These are phyloP conservation scores for Psephotus haematonotus DNA, from an alignment of 2,113 vertebrate genomes.

Conservation along the genomic window DNA sequence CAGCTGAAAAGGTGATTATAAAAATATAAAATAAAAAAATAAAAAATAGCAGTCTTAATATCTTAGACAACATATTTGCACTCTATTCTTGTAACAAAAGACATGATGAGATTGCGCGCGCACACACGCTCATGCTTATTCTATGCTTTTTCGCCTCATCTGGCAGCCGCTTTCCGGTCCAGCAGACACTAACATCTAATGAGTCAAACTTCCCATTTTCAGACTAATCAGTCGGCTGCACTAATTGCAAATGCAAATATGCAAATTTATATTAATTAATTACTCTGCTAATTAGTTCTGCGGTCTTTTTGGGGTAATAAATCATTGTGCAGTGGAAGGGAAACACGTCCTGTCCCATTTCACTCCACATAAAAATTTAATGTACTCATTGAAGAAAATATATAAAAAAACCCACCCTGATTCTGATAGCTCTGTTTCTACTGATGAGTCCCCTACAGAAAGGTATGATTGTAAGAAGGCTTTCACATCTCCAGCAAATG, in stretches of 20 bases:
- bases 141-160: slow-evolving; percentile 90
- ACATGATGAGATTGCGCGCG: not conserved
- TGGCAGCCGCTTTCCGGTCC: slow-evolving; percentile 93
- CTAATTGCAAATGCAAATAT: slow-evolving; percentile 99
- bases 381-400: slow-evolving; percentile 80
- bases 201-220: slow-evolving; percentile 99
- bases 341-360: slow-evolving; percentile 88
- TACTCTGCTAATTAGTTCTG: slow-evolving; percentile 99
- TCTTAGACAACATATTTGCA: slow-evolving; percentile 64
- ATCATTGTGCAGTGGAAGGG: slow-evolving; percentile 96
- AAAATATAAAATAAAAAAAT: not conserved
- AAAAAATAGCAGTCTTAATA: slow-evolving; percentile 3
- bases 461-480: slow-evolving; percentile 74
- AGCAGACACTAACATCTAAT: slow-evolving; percentile 93
- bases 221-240: slow-evolving; percentile 99
- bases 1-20: not conserved
- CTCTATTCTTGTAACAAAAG: slow-evolving; percentile 75
- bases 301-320: slow-evolving; percentile 99
- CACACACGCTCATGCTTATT: slow-evolving; percentile 74
- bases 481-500: slow-evolving; percentile 77
- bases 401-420: not conserved
- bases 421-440: slow-evolving; percentile 57
- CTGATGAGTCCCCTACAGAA: slow-evolving; percentile 71
- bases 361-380: slow-evolving; percentile 90
- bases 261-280: slow-evolving; percentile 99